Percentiles rank a stretch among this genome's conserved stretches.
These are phyloP conservation scores for Cochlearius cochlearius DNA, from an alignment of 2,113 vertebrate species.

Conservation along the genomic window DNA sequence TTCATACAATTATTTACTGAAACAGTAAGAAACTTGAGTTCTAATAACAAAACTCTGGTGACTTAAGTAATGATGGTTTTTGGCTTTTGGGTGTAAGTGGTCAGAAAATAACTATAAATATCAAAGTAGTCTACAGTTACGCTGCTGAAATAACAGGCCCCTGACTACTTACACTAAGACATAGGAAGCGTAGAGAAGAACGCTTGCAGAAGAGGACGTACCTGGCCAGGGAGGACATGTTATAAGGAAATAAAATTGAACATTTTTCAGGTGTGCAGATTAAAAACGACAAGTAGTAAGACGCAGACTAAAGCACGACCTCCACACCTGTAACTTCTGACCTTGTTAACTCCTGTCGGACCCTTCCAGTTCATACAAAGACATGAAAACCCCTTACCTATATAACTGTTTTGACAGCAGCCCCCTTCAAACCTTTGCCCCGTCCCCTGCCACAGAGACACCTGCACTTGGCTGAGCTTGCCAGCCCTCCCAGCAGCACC, in stretches of 20 bases:
- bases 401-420: neutral
- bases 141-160: neutral
- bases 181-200: neutral
- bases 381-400: neutral
- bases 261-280: neutral
- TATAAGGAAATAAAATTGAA: neutral
- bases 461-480: neutral
- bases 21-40: neutral
- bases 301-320: neutral
- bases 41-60: neutral
- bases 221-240: neutral
- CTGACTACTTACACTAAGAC: neutral
- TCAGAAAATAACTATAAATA: neutral
- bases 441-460: rapidly evolving
- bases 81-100: neutral
- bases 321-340: neutral
- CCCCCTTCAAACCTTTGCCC: neutral
- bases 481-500: rapidly evolving
- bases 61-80: neutral
- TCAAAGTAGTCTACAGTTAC: neutral
- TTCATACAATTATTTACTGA: neutral
- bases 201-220: neutral
- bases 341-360: neutral
- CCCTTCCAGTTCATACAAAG: neutral
- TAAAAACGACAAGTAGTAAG: neutral